Conservation (phyloP, 2,797 vertebrate genomes). For the Paguma larvata region DNA sequence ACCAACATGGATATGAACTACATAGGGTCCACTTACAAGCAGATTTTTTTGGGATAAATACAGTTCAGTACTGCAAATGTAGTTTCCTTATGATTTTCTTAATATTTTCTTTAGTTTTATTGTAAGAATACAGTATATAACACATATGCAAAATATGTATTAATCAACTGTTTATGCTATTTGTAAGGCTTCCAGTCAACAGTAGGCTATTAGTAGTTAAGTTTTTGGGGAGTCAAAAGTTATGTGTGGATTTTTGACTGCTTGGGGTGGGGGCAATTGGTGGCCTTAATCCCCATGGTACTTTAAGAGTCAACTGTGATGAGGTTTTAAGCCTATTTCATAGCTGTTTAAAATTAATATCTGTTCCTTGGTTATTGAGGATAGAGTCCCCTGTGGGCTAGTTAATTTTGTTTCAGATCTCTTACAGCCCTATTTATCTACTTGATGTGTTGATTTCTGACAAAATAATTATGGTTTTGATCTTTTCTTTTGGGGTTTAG, state of each 20-base stretch:
- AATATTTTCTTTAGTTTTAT: not conserved
- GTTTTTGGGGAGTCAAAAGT: not conserved
- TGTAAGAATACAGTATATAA: not conserved
- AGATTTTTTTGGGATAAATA: not conserved
- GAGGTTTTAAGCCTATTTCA: not conserved
- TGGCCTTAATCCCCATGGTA: not conserved
- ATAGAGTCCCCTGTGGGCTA: not conserved
- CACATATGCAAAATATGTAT: not conserved
- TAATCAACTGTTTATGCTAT: not conserved
- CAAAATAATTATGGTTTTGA: not conserved
- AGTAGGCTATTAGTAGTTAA: not conserved
- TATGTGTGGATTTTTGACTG: not conserved
- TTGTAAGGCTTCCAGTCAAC: not conserved
- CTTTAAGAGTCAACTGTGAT: not conserved
- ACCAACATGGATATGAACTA: not conserved
- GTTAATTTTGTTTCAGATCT: constrained; percentile 4
- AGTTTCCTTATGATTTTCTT: not conserved
- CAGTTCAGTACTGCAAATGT: not conserved
- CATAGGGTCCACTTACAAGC: not conserved
- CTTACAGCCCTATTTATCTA: not conserved
- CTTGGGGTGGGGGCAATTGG: not conserved
- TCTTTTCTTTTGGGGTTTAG: not conserved
- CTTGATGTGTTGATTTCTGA: not conserved
- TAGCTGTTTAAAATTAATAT: not conserved
- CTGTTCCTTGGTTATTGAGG: not conserved